Base-by-base conservation (phyloP, 1,140 invertebrate species). In the Gonatopus flavifemur region DNA sequence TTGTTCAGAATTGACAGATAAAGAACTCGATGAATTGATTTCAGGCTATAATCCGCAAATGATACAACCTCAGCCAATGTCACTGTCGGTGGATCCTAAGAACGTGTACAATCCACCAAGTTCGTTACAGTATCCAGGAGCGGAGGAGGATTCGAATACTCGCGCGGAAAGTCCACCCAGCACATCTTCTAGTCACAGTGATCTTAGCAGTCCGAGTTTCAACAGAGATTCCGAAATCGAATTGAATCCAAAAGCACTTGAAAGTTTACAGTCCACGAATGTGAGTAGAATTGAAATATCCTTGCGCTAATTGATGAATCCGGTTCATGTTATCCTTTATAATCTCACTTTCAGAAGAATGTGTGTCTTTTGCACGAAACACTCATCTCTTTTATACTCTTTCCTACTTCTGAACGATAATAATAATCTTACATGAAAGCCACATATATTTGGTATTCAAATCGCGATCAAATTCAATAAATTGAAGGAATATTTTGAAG, bases 21-120 rank as follows among this genome's bases (percentile, higher is more conserved):
- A n/a, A n/a, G n/a, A n/a, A n/a, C n/a, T n/a, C n/a, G n/a, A n/a
- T n/a, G n/a, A n/a, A n/a, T n/a, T n/a, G n/a, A n/a, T 64, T 67
- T 2, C 66, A 80, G 43, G 78, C 62, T 49, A 70, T 44, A 63
- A 62, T 46, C 15, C 74, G 60, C 59, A 75, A 77, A 69, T 72
- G 56, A 57, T 74, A 40, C 62, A 79, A 63, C 60, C 77, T 37
- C 79, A 83, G 55, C 86, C 83, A 2, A 80, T 91, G 60, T 86
- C 86, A 5, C 83, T 88, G 18, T 88, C 88, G 19, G 81, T 96
- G 43, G 93, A 96, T 73, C 88, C 84, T 15, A 88, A 84, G 55
- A 85, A 82, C 40, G 83, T 90, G 1, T 91, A 88, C 72, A 81
- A 86, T 64, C 89, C 89, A 13, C 89, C 89, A 4, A 84, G 83